phyloP scores from a whole-genome alignment of 2,113 vertebrate genomes.

The Acanthisitta chloris region DNA sequence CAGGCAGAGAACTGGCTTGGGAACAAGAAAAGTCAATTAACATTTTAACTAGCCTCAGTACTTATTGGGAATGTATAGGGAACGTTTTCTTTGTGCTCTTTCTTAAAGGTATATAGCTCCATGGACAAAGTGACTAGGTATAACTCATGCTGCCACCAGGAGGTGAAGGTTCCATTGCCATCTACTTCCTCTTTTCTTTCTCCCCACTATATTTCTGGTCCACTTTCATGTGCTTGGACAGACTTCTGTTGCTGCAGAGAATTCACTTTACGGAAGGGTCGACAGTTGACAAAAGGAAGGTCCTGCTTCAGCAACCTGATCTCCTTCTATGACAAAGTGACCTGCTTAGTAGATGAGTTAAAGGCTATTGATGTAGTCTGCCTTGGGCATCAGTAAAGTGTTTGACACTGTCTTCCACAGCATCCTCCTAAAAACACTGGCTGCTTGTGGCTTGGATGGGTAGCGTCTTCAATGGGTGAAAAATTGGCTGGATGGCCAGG shows the following conservation, averaged over 20 bases:
- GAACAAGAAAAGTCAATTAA: background rate
- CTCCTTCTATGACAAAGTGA: too few relatives aligned
- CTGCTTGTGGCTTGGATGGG: too few relatives aligned
- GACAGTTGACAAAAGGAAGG: too few relatives aligned
- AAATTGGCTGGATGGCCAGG: too few relatives aligned
- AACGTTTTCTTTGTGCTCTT: background rate
- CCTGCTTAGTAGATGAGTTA: too few relatives aligned
- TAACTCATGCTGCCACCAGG: slow-evolving; percentile 5
- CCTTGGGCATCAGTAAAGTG: too few relatives aligned
- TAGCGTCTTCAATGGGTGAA: too few relatives aligned
- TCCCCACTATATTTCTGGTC: accelerated
- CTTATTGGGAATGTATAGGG: background rate
- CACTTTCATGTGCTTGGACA: background rate
- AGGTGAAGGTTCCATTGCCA: background rate
- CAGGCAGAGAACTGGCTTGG: background rate
- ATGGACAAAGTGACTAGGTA: background rate
- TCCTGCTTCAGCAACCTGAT: too few relatives aligned
- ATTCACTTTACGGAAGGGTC: background rate
- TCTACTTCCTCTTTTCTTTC: background rate
- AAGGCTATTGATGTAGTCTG: too few relatives aligned
- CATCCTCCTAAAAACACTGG: too few relatives aligned
- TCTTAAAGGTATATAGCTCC: background rate
- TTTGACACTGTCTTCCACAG: too few relatives aligned
- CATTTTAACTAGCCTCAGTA: background rate
- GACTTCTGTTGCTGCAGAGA: background rate